Percentiles rank a stretch among this genome's conserved stretches.
phyloP scores from a whole-genome alignment of 2,113 vertebrate genomes.

The Oncorhynchus clarkii region DNA sequence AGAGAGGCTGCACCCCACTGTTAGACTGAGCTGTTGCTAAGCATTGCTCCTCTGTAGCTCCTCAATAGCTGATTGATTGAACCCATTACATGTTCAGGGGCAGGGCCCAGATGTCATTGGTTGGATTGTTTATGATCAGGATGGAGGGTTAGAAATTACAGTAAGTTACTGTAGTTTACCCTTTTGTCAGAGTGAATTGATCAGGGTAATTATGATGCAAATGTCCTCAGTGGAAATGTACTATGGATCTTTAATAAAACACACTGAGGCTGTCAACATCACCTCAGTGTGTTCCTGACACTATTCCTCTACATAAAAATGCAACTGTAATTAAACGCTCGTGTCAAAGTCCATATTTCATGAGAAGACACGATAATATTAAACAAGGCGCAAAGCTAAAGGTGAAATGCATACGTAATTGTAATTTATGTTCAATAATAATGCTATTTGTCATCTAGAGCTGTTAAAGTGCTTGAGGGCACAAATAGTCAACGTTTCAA shows the following conservation, averaged over 20 bases:
- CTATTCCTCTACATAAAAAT: not conserved
- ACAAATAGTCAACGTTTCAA: not conserved
- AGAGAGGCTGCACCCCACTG: constrained; percentile 36
- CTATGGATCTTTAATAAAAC: not conserved
- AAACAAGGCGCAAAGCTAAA: not conserved
- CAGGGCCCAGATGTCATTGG: constrained; percentile 56
- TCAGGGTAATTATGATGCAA: not conserved
- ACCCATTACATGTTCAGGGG: constrained; percentile 56
- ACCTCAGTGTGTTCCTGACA: not conserved
- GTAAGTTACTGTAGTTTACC: not conserved
- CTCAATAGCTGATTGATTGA: constrained; percentile 64
- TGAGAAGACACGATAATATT: not conserved
- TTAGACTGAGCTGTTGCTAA: constrained; percentile 13
- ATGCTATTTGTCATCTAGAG: not conserved
- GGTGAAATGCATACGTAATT: not conserved
- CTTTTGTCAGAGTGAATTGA: not conserved
- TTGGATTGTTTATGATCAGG: constrained; percentile 42
- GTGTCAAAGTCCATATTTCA: not conserved
- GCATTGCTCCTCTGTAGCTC: constrained; percentile 18
- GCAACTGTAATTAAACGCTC: not conserved
- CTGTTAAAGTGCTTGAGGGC: not conserved
- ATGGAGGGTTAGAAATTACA: constrained; percentile 9
- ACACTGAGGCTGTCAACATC: not conserved
- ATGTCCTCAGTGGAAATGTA: not conserved
- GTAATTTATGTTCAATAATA: not conserved